Base-by-base conservation (phyloP, 2,113 vertebrate species). In the Mungos mungo region DNA sequence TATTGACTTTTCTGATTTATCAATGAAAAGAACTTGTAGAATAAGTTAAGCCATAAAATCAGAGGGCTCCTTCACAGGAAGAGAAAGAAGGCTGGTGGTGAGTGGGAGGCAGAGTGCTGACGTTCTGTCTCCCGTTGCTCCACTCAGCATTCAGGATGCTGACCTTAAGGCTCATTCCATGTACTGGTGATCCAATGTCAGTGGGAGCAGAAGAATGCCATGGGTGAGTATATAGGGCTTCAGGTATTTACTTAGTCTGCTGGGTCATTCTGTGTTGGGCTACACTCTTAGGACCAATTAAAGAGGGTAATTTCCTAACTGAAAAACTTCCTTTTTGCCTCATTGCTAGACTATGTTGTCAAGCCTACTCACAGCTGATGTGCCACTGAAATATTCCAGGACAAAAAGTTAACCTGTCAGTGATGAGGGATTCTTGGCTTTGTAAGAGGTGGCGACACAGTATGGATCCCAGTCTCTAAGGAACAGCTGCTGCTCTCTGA, bases 271-370 rank as follows among this genome's bases (percentile, higher is more conserved):
- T 68, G 47, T 60, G 13, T 76, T 74, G 50, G 57, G 4, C 15
- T 95, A 69, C 89, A 93, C 52, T 83, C 27, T 65, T 57, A 52
- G 25, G 41, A 96, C 90, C 27, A 87, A 93, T 90, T 76, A 71
- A 96, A 93, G 18, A 95, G 33, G 7, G 27, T 12, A 33, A 60
- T 88, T 86, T 88, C 12, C 15, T 47, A 71, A 71, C 27, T 11
- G 38, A 69, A 68, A 85, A 95, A 7, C 9, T 69, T 1, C 5
- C 33, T 94, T 47, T 29, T 54, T 7, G 29, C 12, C 68, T 23
- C 9, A 74, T 63, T 88, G 0, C 16, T 52, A 38, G 68, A 23
- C 23, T 77, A 4, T 10, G 31, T 21, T 80, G 33, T 52, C 41
- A 69, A 41, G 3, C 3, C 45, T 52, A 31, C 52, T 96, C 38